Conservation (phyloP, 1,140 invertebrate species). For the Papilio polyxenes region DNA sequence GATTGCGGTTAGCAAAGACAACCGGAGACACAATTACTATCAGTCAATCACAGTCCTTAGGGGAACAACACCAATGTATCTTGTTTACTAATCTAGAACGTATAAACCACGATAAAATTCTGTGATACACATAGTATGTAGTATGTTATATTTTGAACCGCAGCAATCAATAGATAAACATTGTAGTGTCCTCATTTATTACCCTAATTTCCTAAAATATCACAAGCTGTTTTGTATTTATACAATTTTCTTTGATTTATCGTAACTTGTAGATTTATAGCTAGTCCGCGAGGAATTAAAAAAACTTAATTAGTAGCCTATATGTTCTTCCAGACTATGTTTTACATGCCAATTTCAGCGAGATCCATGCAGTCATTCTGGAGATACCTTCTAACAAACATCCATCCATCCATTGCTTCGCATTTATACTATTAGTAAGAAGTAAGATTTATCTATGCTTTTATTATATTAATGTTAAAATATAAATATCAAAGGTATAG, state of each 20-base stretch:
- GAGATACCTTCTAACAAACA: no score
- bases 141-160: background rate
- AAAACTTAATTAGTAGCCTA: no score
- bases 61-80: background rate
- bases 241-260: background rate
- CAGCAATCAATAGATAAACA: background rate
- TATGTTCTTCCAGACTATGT: no score
- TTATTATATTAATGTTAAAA: no score
- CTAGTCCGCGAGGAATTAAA: no score
- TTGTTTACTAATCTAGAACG: background rate
- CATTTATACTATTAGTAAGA: no score
- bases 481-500: no score
- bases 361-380: no score
- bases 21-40: background rate
- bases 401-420: no score
- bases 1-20: background rate
- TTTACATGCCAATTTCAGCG: no score
- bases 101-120: background rate
- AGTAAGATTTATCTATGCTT: no score
- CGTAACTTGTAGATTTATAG: background rate
- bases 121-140: background rate
- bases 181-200: background rate
- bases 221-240: background rate
- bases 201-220: constrained; percentile 13
- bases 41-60: background rate